Evolutionary conservation across 2,888 invertebrate species (phyloP), one percentile per base, ranked within the genome.

Genomic region (Schizaphis graminum): DNA sequence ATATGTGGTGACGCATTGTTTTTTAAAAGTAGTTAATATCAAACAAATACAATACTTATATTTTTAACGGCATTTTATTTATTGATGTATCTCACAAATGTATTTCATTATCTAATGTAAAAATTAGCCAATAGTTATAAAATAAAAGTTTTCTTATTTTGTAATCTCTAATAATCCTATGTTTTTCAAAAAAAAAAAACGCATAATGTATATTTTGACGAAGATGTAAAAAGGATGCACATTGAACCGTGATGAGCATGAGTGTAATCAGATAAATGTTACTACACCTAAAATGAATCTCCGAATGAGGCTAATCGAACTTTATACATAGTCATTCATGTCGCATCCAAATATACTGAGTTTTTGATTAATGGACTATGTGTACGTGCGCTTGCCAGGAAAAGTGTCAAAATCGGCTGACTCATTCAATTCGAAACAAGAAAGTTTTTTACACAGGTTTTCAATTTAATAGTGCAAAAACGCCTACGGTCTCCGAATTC

Each of bases 331-430:
- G 86, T 93, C 90, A 94, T 87, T 94, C 67, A 44, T 86, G 90
- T 85, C 49, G 85, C 61, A 86, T 90, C 90, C 85, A 61, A 93
- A 90, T 85, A 49, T 44, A 89, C 61, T 47, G 94, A 86, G 61
- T 90, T 91, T 86, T 90, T 94, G 94, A 94, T 94, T 94, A 94
- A 94, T 94, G 94, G 90, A 67, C 90, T 61, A 93, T 67, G 4
- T 26, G 86, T 93, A 91, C 85, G 94, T 90, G 90, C n/a, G 77
- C 10, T 67, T 56, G 44, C 53, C 94, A 28, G 53, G 67, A 67
- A 94, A 91, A 91, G 94, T 94, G 91, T 94, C 94, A 67, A 91
- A 94, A 94, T 94, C 94, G 87, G 94, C 94, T 47, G 90, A 94
- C 90, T 94, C 94, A 94, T 94, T 86, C 94, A 47, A 89, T 91